Percentiles rank a stretch among this genome's conserved stretches.
Evolutionary conservation across 2,113 vertebrate genomes (phyloP).

Genomic region (Gymnocephalus cernua): DNA sequence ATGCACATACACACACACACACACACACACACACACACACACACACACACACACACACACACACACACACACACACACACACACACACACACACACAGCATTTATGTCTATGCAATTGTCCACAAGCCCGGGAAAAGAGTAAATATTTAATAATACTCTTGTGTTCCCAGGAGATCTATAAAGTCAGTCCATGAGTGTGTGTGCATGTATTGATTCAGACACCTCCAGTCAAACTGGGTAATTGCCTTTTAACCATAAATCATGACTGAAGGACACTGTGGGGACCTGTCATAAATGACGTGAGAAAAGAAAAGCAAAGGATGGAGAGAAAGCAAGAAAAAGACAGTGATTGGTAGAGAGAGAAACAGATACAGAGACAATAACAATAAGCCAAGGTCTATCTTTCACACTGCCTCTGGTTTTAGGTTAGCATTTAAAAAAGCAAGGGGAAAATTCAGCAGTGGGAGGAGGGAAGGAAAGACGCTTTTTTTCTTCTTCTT

Average conservation of each 20-base stretch:
- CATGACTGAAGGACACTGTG: constrained; percentile 71
- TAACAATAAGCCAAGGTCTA: constrained; percentile 59
- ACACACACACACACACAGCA: constrained; percentile 18
- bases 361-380: constrained; percentile 2
- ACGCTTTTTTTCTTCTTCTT: no score
- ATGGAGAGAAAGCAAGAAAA: constrained; percentile 20
- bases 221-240: constrained; percentile 60
- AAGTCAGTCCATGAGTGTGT: constrained; percentile 9
- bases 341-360: constrained; percentile 26
- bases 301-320: constrained; percentile 26
- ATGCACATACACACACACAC: constrained; percentile 16
- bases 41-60: no score
- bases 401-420: constrained; percentile 43
- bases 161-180: constrained; percentile 52
- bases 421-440: constrained; percentile 25
- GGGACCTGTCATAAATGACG: constrained; percentile 65
- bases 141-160: constrained; percentile 55
- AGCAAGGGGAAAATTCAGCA: not conserved
- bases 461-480: not conserved
- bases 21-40: no score
- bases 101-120: constrained; percentile 11
- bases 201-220: constrained; percentile 63
- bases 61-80: no score
- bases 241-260: constrained; percentile 79
- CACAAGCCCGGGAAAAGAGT: constrained; percentile 37